Conservation (phyloP, 2,888 invertebrate genomes). For the Cyclophora punctaria region DNA sequence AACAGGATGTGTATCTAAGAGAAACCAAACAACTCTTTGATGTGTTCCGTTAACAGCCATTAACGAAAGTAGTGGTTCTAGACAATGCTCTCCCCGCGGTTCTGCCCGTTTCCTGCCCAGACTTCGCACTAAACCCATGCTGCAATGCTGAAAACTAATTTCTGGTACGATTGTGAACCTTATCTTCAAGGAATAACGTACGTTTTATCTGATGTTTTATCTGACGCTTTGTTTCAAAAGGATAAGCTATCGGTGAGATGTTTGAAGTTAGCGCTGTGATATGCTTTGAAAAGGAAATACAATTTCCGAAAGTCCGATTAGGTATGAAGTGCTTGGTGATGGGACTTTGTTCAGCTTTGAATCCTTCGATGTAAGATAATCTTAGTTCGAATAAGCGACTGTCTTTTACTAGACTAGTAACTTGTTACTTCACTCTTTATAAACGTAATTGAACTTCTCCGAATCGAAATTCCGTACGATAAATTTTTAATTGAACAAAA, state of each 20-base stretch:
- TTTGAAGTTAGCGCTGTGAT: neutral
- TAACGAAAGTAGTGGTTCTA: conserved; percentile 31
- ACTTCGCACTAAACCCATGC: conserved; percentile 50
- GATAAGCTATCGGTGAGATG: conserved; percentile 5
- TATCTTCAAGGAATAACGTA: conserved; percentile 1
- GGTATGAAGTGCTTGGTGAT: no score
- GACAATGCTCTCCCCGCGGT: conserved; percentile 52
- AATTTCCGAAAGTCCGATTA: conserved; percentile 23
- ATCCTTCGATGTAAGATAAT: no score
- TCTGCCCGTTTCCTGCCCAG: conserved; percentile 64
- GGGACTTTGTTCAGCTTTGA: no score
- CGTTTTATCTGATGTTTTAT: neutral
- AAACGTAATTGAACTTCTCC: no score
- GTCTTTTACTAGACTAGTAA: no score
- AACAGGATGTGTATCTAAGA: conserved; percentile 4
- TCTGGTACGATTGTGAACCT: conserved; percentile 5
- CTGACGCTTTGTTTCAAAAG: no score
- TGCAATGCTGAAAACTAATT: no score
- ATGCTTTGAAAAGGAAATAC: conserved; percentile 41
- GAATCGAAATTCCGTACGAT: no score
- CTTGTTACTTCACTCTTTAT: no score
- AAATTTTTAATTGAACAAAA: no score
- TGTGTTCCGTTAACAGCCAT: conserved; percentile 21
- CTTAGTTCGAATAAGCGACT: no score
- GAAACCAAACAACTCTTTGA: conserved; percentile 10